Evolutionary conservation across 2,888 invertebrate species (phyloP), one percentile per base, ranked within the genome.

Genomic region (Brachyptera risi): DNA sequence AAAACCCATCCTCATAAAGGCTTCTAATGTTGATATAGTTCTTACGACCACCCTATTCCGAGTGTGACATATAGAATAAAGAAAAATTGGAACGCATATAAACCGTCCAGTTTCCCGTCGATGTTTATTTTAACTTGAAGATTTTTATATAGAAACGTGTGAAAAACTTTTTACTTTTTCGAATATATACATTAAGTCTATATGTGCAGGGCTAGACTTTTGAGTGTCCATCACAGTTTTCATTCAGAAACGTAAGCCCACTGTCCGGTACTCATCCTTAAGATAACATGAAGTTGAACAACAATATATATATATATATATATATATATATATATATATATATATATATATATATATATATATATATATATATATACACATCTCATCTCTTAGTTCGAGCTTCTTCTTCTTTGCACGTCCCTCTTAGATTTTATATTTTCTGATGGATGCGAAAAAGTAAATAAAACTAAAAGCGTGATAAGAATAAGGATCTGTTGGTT

Each of bases 121-220:
- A 21, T 47, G 24, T 47, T 47, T 47, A 47, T 47, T 47, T 47
- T 13, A 47, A 47, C 47, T 47, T 47, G 24, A 47, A 47, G 54
- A 19, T 54, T 54, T 54, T 37, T 19, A 5, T 35, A 35, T n/a
- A 17, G 17, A 35, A 37, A 54, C 19, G 54, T 54, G 54, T 21
- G 54, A 54, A 54, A 54, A 37, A 35, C 54, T 54, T 54, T 51
- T 37, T 44, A 21, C 44, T 44, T 35, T 47, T 54, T 37, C 54
- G 35, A 37, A 35, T 35, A 35, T 37, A 3, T 11, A n/a, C n/a
- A n/a, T n/a, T n/a, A n/a, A n/a, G n/a, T n/a, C n/a, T 35, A 3
- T 19, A 31, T 51, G 50, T 26, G 27, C 35, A 21, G 21, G 24
- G 35, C 50, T 15, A 27, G 54, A 17, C 54, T 37, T 35, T 7